A percentile compares a stretch with the other conserved stretches of the same genome.
Evolutionary conservation across 2,113 vertebrate genomes (phyloP).

Genomic region (Sander vitreus): DNA sequence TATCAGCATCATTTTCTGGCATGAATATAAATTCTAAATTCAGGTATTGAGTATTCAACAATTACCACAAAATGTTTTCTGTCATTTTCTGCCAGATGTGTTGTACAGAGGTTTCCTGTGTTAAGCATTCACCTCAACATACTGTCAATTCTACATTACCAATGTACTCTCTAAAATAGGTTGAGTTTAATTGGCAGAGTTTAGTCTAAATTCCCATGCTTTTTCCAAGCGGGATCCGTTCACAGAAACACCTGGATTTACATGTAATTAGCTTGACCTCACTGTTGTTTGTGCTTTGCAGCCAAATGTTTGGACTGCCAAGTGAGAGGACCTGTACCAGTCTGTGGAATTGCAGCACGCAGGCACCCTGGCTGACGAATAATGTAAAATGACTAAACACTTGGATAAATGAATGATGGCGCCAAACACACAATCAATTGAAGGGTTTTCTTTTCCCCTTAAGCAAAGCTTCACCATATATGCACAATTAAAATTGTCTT

Average conservation of each 20-base stretch:
- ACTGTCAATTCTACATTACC: background rate
- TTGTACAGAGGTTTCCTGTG: background rate
- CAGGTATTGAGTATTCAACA: background rate
- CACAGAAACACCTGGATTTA: slow-evolving; percentile 55
- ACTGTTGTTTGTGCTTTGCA: slow-evolving; percentile 41
- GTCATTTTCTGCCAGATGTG: slow-evolving; percentile 9
- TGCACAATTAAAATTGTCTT: slow-evolving; percentile 41
- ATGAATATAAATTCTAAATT: background rate
- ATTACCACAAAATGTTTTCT: background rate
- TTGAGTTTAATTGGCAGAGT: slow-evolving; percentile 40
- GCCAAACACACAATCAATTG: background rate
- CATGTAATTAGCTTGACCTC: slow-evolving; percentile 34
- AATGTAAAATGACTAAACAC: slow-evolving; percentile 4
- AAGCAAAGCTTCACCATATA: slow-evolving; percentile 46
- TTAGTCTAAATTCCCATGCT: slow-evolving; percentile 17
- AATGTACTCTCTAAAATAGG: background rate
- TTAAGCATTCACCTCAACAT: slow-evolving; percentile 6
- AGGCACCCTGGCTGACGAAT: slow-evolving; percentile 14
- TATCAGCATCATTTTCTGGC: background rate
- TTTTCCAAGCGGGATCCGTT: slow-evolving; percentile 26
- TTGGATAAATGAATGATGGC: slow-evolving; percentile 15
- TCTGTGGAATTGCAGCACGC: slow-evolving; percentile 25
- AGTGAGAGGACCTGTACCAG: slow-evolving; percentile 26
- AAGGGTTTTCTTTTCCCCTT: slow-evolving; percentile 29
- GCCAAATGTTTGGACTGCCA: slow-evolving; percentile 53